phyloP scores from a whole-genome alignment of 2,888 invertebrate genomes.

The Drosophila pegasa region DNA sequence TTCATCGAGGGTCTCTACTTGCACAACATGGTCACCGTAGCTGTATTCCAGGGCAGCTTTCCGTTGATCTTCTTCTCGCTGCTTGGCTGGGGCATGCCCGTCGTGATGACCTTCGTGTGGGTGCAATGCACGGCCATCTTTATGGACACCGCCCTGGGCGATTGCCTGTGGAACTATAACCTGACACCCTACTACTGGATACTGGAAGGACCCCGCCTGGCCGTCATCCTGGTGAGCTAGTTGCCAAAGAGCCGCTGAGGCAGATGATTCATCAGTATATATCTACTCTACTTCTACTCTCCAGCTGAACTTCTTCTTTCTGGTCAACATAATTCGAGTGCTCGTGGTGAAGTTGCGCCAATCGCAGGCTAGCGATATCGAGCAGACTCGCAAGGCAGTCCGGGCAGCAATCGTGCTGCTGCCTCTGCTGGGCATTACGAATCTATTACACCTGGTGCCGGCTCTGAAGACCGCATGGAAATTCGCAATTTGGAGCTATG shows the following conservation, averaged over 20 bases:
- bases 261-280: neutral
- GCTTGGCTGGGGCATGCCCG: slow-evolving; percentile 91
- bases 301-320: slow-evolving; percentile 88
- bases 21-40: slow-evolving; percentile 92
- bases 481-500: slow-evolving; percentile 92
- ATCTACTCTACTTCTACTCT: neutral
- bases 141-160: slow-evolving; percentile 83
- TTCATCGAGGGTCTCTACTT: slow-evolving; percentile 96
- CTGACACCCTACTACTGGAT: slow-evolving; percentile 94
- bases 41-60: slow-evolving; percentile 88
- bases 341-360: slow-evolving; percentile 90
- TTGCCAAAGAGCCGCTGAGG: too few relatives aligned
- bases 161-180: slow-evolving; percentile 94
- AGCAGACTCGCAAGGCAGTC: slow-evolving; percentile 92
- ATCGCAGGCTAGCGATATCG: slow-evolving; percentile 90
- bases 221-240: slow-evolving; percentile 90
- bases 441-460: slow-evolving; percentile 90
- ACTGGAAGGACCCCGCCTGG: slow-evolving; percentile 93
- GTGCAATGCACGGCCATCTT: slow-evolving; percentile 87
- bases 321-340: slow-evolving; percentile 92
- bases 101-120: slow-evolving; percentile 89
- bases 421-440: slow-evolving; percentile 92
- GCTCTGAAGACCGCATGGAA: slow-evolving; percentile 89
- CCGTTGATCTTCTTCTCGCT: slow-evolving; percentile 87
- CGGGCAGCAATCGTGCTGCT: slow-evolving; percentile 91